Conservation (phyloP, 1,140 invertebrate genomes). For the Protaetia brevitarsis region DNA sequence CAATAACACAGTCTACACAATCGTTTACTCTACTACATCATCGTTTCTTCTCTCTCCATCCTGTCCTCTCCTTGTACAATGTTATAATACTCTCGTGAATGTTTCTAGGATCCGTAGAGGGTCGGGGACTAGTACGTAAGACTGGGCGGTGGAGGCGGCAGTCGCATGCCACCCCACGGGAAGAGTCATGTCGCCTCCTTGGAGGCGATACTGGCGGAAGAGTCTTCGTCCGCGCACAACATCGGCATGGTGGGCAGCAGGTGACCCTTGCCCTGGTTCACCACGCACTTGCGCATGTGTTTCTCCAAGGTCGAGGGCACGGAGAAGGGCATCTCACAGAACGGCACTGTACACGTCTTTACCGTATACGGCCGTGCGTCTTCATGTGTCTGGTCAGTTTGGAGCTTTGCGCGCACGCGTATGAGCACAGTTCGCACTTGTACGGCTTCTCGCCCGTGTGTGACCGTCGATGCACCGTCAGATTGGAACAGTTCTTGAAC, state of each 20-base stretch:
- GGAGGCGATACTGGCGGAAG: constrained; percentile 58
- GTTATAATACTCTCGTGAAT: not conserved
- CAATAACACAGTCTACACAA: not conserved
- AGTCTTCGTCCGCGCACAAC: constrained; percentile 56
- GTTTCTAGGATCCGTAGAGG: not conserved
- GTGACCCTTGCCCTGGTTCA: constrained; percentile 81
- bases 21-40: not conserved
- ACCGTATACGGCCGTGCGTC: constrained; percentile 95
- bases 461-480: constrained; percentile 94
- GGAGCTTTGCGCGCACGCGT: constrained; percentile 98
- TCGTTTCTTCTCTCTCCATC: not conserved
- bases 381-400: constrained; percentile 99
- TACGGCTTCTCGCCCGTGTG: constrained; percentile 98
- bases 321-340: constrained; percentile 99
- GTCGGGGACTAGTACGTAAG: constrained; percentile 47
- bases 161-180: constrained; percentile 62
- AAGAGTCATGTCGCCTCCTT: constrained; percentile 69
- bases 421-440: constrained; percentile 98
- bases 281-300: constrained; percentile 99
- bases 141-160: constrained; percentile 59
- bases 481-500: constrained; percentile 99
- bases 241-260: constrained; percentile 55
- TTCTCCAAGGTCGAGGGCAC: constrained; percentile 99
- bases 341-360: constrained; percentile 99
- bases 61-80: not conserved